Evolutionary conservation across 2,797 vertebrate genomes (phyloP), one percentile per base, ranked within the genome.

Genomic region (Selene dorsalis): DNA sequence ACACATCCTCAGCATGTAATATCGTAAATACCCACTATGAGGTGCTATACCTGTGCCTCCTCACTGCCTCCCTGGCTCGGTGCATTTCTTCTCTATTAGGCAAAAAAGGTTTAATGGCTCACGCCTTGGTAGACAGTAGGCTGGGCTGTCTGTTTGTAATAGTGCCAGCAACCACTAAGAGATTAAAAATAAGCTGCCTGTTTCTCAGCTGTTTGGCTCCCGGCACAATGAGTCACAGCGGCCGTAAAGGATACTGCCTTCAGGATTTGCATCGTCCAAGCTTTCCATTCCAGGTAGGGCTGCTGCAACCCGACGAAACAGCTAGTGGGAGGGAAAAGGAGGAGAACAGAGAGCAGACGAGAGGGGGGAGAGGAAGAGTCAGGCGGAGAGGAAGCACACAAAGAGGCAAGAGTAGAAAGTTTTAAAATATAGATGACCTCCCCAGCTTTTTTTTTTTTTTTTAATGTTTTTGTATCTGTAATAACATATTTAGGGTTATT

Each of bases 231-330:
- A 87, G 77, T 87, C 83, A 87, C 53, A 32, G 75, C 0, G 10
- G 57, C 75, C 71, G 60, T 84, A 95, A 98, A 98, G 96, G 97
- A 98, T 98, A 98, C 97, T 98, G 90, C 96, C 97, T 94, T 98
- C 97, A 93, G 97, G 97, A 91, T 96, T 97, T 72, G 96, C 96
- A 52, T 98, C 96, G 77, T 97, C 96, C 91, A 97, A 91, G 72
- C 96, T 97, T 90, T 98, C 97, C 97, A 98, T 98, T 50, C 97
- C 97, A 63, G 97, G 97, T 86, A 98, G 93, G 83, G 97, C 96
- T 2, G 97, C 97, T 1, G 97, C 97, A 72, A 98, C 97, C 59
- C 97, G 94, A 80, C 97, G 96, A 89, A 98, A 98, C 87, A 98
- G 95, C 97, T 98, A 87, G 16, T 35, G 69, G 48, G 32, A 50